Base-by-base conservation (phyloP, 1,140 invertebrate genomes). In the Drosophila pachea region DNA sequence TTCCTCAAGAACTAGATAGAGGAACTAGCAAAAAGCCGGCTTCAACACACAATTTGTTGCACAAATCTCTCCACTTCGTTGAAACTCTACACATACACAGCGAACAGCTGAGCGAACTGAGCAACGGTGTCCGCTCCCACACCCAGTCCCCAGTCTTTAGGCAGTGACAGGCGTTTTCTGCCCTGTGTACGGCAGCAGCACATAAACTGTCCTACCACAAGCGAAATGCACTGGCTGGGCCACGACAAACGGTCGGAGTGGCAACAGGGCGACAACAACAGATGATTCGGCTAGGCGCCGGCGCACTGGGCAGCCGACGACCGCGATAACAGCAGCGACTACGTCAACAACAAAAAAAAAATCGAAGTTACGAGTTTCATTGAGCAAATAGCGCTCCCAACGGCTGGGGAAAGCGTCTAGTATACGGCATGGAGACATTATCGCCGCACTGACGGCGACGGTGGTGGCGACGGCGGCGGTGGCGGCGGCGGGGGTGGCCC, bases 281-380 rank as follows among this genome's bases (percentile, higher is more conserved):
- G 79, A 84, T 84, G 81, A 86, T 86, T 81, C 59, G 62, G 53
- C 12, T 48, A 12, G 53, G 63, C 52, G 38, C 73, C 6, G 67
- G 77, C 81, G 81, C 82, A 67, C 31, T 12, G 7, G 1, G 38
- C 49, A 62, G 50, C 52, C 45, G 36, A 52, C 64, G 40, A 47
- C 40, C 31, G 33, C 63, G 8, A 52, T 77, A 42, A 32, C 56
- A 12, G 42, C 67, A 47, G 33, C 42, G 59, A 60, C 70, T 56
- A 72, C 68, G 68, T 67, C 79, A 79, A 84, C 76, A 67, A 53
- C 62, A 68, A 84, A 73, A 74, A 84, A 73, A 74, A 54, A 48
- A 81, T 74, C 76, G 73, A 86, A 86, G 63, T 68, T 74, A 86
- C 82, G 65, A 69, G 62, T 86, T 86, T 86, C 81, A 86, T 86